Conservation (phyloP, 1,140 invertebrate species). For the Drosophila carrolli region DNA sequence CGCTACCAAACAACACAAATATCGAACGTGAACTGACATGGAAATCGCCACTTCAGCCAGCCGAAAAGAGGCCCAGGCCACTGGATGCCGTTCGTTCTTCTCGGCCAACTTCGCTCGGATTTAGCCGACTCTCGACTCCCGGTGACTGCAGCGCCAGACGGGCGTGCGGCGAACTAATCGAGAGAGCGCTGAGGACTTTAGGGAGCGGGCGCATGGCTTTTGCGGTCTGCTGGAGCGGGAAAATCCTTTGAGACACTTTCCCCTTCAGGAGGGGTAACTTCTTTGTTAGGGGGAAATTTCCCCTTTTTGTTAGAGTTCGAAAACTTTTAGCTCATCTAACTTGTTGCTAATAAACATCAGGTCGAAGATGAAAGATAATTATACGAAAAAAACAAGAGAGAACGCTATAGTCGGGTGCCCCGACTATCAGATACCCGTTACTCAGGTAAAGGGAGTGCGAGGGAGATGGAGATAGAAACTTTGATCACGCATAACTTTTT, state of each 20-base stretch:
- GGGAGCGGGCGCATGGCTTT: conserved; percentile 51
- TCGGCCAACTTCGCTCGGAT: conserved; percentile 13
- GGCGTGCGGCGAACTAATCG: conserved; percentile 26
- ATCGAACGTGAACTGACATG: conserved; percentile 82
- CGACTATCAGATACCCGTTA: too few relatives aligned
- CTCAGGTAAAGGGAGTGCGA: too few relatives aligned
- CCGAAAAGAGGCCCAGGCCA: conserved; percentile 62
- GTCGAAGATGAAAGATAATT: neutral
- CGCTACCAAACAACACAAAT: conserved; percentile 82
- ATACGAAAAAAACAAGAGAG: too few relatives aligned
- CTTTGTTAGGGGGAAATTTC: conserved; percentile 16
- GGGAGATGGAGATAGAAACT: too few relatives aligned
- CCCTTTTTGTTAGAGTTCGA: conserved; percentile 1
- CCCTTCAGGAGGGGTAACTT: neutral
- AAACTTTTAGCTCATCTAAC: conserved; percentile 6
- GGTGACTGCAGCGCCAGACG: conserved; percentile 51
- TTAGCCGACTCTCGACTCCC: conserved; percentile 9
- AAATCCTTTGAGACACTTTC: neutral
- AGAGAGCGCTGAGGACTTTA: neutral
- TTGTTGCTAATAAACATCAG: conserved; percentile 24
- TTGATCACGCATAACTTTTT: too few relatives aligned
- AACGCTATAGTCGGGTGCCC: too few relatives aligned
- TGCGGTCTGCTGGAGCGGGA: neutral
- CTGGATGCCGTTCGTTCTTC: conserved; percentile 38
- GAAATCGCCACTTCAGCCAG: conserved; percentile 56